Conservation (phyloP, 2,797 vertebrate species). For the Danionella dracula region DNA sequence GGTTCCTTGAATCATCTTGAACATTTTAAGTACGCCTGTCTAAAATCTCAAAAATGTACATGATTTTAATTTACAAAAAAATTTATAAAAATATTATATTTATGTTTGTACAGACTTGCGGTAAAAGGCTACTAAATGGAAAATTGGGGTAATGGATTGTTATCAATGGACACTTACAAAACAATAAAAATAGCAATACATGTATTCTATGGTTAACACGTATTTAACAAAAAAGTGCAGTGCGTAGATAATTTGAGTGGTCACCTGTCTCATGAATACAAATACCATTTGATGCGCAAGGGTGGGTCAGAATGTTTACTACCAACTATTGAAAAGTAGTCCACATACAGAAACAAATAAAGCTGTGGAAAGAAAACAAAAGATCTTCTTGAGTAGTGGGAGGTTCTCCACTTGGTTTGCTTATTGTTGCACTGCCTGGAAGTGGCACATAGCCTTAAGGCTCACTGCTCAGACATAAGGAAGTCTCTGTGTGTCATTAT, state of each 20-base stretch:
- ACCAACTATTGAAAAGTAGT: background rate
- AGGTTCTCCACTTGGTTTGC: background rate
- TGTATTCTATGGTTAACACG: constrained; percentile 20
- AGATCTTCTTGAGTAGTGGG: background rate
- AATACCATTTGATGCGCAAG: background rate
- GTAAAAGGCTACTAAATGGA: no score
- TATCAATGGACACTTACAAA: constrained; percentile 48
- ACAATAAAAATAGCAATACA: constrained; percentile 28
- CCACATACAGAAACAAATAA: background rate
- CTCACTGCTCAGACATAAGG: constrained; percentile 18
- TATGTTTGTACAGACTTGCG: no score
- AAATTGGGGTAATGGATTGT: constrained; percentile 50
- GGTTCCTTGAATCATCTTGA: no score
- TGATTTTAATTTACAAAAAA: no score
- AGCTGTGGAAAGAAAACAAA: constrained; percentile 8
- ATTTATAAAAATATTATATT: no score
- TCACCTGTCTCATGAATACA: constrained; percentile 37
- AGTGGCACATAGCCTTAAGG: constrained; percentile 40
- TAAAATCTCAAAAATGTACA: no score
- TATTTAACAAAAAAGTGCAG: constrained; percentile 13
- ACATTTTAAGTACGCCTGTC: no score
- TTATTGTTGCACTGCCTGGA: constrained; percentile 38
- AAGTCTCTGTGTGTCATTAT: constrained; percentile 48
- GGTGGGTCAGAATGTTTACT: constrained; percentile 23
- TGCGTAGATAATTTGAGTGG: background rate